Base-by-base conservation (phyloP, 2,797 vertebrate genomes). In the Melopsittacus undulatus region DNA sequence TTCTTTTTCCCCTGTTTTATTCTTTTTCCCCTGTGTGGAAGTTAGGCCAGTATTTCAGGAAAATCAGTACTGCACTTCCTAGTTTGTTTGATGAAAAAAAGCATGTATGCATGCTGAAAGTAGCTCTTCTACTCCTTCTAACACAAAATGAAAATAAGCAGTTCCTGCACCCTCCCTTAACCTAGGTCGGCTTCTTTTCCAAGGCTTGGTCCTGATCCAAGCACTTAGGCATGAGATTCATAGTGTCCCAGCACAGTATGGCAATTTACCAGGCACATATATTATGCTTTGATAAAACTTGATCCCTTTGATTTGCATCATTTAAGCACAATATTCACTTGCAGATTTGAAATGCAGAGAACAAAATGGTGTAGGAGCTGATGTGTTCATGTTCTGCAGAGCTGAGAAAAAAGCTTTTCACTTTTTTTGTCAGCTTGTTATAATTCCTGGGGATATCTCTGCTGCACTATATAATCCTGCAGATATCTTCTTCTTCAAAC, bases 391-490 rank as follows among this genome's bases (percentile, higher is more conserved):
- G 72, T 83, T 88, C 95, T 80, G 77, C 4, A 68, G 24, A 87
- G 91, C 64, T 72, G 77, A 94, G 80, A 93, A 94, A 94, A 95
- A 92, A 90, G 67, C 83, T 95, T 94, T 94, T 93, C 76, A 93
- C 27, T 89, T 95, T 96, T 94, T 96, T 95, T 96, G 94, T 87
- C 95, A 95, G 79, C 89, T 94, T 93, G 87, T 86, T 92, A 81
- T 89, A 94, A 77, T 92, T 96, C 87, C 83, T 92, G 90, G 91
- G 95, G 83, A 64, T 94, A 77, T 96, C 95, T 93, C 94, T 89
- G 83, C 94, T 92, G n/a, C 75, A 87, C 86, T 90, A 64, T 89
- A 90, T 94, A 96, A 95, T 95, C 91, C 95, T 92, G 92, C 68
- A 95, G 88, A 89, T 89, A 85, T 52, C 83, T 96, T 82, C 86